A percentile compares a stretch with the other conserved stretches of the same genome.
Evolutionary conservation across 2,888 invertebrate species (phyloP).

Genomic region (Pherbina coryleti): DNA sequence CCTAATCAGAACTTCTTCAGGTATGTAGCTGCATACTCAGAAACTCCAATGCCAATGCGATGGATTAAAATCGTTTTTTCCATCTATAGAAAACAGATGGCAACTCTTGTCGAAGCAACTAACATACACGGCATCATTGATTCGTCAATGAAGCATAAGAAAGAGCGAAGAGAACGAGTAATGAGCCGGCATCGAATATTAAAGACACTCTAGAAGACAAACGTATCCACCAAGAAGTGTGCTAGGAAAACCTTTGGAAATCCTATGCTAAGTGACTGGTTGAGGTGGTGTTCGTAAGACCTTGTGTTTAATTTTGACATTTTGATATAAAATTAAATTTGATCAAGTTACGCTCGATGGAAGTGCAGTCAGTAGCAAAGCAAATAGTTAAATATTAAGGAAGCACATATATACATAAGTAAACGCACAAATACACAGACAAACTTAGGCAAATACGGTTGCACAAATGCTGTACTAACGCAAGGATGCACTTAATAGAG

Average conservation of each 20-base stretch:
- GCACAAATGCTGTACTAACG: not conserved
- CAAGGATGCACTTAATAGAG: conserved; percentile 1
- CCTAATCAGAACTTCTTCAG: no score
- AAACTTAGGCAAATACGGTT: not conserved
- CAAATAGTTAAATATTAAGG: conserved; percentile 12
- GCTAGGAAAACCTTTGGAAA: not conserved
- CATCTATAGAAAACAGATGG: no score
- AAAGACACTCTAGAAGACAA: not conserved
- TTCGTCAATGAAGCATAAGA: conserved; percentile 20
- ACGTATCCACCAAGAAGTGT: not conserved
- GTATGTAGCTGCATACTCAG: no score
- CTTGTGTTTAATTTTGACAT: conserved; percentile 1
- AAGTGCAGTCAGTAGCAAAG: not conserved
- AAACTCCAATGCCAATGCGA: no score
- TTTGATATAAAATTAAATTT: conserved; percentile 27
- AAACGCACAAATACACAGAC: not conserved
- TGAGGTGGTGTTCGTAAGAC: not conserved
- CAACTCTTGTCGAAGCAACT: not conserved
- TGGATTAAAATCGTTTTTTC: no score
- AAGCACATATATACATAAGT: conserved; percentile 47
- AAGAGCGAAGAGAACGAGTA: conserved; percentile 7
- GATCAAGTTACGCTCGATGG: not conserved
- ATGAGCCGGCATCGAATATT: not conserved
- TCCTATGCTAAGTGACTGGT: not conserved
- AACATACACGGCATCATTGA: conserved; percentile 34